Evolutionary conservation across 2,113 vertebrate species (phyloP).

Genomic region (Rhineura floridana): DNA sequence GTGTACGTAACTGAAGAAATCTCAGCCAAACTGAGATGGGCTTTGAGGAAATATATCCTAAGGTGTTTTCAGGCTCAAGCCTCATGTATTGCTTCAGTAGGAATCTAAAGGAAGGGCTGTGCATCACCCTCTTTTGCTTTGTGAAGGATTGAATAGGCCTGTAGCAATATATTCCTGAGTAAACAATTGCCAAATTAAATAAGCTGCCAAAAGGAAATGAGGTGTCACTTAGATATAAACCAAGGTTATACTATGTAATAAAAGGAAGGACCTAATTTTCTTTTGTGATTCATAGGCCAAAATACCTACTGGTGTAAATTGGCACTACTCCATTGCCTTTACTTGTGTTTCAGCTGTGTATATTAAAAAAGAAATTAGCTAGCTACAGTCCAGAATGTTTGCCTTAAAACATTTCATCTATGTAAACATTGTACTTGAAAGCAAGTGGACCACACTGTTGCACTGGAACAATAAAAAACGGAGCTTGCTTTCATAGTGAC

Average conservation of each 20-base stretch:
- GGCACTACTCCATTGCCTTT: constrained; percentile 47
- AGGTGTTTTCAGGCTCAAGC: constrained; percentile 39
- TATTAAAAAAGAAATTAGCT: constrained; percentile 42
- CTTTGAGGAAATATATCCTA: constrained; percentile 49
- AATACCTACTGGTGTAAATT: constrained; percentile 42
- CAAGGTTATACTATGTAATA: constrained; percentile 56
- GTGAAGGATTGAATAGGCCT: constrained; percentile 39
- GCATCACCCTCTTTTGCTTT: constrained; percentile 40
- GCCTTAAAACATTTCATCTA: constrained; percentile 31
- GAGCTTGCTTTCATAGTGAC: constrained; percentile 1
- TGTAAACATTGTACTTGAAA: constrained; percentile 45
- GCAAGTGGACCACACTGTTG: constrained; percentile 6
- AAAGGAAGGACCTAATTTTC: constrained; percentile 34
- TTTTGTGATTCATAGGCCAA: constrained; percentile 28
- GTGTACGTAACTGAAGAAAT: constrained; percentile 51
- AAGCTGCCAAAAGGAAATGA: constrained; percentile 28
- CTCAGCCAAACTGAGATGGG: constrained; percentile 45
- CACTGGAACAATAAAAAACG: background rate
- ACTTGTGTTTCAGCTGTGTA: constrained; percentile 35
- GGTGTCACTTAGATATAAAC: constrained; percentile 35
- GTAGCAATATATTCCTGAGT: background rate
- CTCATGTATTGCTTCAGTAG: constrained; percentile 36
- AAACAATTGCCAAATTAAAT: constrained; percentile 53
- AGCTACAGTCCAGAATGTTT: constrained; percentile 41
- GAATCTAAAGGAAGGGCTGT: constrained; percentile 21